Evolutionary conservation across 2,113 vertebrate genomes (phyloP), one percentile per base, ranked within the genome.

Genomic region (Pachypanchax playfairii): DNA sequence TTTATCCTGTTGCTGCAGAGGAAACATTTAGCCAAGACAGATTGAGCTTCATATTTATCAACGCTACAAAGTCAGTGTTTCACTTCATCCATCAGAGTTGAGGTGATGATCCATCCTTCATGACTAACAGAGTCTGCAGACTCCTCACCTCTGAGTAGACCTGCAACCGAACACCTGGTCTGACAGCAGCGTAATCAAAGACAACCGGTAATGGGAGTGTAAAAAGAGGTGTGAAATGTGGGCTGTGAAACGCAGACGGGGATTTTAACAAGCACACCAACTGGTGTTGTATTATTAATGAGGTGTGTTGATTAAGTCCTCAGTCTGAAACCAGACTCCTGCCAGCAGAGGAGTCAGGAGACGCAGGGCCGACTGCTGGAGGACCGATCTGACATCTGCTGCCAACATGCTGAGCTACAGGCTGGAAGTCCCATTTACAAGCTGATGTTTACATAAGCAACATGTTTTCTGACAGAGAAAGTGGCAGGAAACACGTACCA

Each of bases 211-310:
- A 77, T 71, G 56, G 49, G 41, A n/a, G 0, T 21, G 5, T 0
- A 42, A 56, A 69, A 53, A 47, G 8, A 73, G 89, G 86, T 89
- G 87, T 38, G 77, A 89, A 87, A 73, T 6, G 68, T 74, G 35
- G 79, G 83, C 86, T 62, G 84, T 73, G 85, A 84, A 87, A 86
- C 28, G 54, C 82, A 79, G 68, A 83, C 77, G 61, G 85, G n/a
- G 86, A 90, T 90, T 87, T 87, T 58, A 25, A 58, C 58, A 78
- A 71, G 69, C 77, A 71, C 33, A 33, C 58, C 80, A 59, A 56
- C 52, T 39, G 46, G 25, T 57, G 35, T 39, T 93, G 79, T 90
- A 92, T 90, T 88, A 92, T 93, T 90, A 39, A 93, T 43, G 17
- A 8, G 14, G 39, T 24, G 69, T 65, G 84, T 82, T 77, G 80